A percentile compares a stretch with the other conserved stretches of the same genome.
These are phyloP conservation scores for Pseudomugil tenellus DNA, from an alignment of 2,797 vertebrate species.

Conservation along the genomic window DNA sequence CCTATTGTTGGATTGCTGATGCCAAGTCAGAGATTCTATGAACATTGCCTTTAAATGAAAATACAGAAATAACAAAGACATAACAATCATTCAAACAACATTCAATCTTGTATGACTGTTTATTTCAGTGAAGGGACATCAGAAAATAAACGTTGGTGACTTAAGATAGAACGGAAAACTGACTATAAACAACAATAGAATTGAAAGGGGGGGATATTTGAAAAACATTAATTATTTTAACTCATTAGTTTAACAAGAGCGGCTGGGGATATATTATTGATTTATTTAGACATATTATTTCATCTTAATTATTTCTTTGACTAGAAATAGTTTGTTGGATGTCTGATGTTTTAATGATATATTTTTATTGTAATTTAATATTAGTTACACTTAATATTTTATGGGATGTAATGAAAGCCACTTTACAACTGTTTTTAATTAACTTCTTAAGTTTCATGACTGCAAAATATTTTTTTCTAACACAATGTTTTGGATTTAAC, in stretches of 20 bases:
- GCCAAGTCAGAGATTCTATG: background rate
- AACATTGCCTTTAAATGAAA: background rate
- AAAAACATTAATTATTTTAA: background rate
- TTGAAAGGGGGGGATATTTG: background rate
- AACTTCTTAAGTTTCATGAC: background rate
- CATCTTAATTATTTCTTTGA: background rate
- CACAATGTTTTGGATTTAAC: background rate
- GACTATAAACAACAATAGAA: background rate
- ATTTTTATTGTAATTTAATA: background rate
- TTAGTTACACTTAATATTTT: background rate
- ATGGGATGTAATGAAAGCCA: background rate
- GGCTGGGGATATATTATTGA: no score
- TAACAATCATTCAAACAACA: background rate
- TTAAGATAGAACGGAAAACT: background rate
- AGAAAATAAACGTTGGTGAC: background rate
- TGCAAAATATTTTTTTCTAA: background rate
- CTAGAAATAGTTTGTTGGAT: background rate
- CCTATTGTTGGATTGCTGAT: background rate
- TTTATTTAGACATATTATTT: background rate
- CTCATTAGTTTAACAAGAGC: no score
- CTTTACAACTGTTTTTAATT: background rate
- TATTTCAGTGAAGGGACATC: background rate
- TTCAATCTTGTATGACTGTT: background rate
- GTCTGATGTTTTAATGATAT: background rate
- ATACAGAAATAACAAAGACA: background rate